These are phyloP conservation scores for Anolis carolinensis DNA, from an alignment of 2,113 vertebrate genomes.

Conservation along the genomic window DNA sequence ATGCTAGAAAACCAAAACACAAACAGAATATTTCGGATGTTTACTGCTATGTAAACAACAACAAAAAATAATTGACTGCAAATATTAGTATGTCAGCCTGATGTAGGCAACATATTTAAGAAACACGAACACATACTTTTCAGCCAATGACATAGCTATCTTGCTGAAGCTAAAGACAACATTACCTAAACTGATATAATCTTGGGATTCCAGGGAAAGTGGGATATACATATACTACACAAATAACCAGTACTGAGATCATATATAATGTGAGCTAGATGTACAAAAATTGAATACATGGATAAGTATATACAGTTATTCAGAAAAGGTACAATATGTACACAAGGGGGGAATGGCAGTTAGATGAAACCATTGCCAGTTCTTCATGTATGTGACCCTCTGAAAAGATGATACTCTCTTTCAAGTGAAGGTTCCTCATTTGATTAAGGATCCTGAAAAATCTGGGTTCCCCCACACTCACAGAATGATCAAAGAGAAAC, in stretches of 20 bases:
- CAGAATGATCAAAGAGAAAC: too few species aligned
- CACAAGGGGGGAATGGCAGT: too few species aligned
- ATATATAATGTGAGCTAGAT: background rate
- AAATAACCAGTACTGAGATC: background rate
- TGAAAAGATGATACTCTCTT: too few species aligned
- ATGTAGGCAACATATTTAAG: background rate
- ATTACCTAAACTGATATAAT: too few species aligned
- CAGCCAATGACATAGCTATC: background rate
- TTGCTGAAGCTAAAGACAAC: background rate
- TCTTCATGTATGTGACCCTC: too few species aligned
- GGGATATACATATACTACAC: background rate
- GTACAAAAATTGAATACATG: background rate
- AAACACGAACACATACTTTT: background rate
- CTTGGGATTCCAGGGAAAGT: background rate
- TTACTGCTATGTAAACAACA: constrained; percentile 17
- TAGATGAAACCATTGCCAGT: too few species aligned
- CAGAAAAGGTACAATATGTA: too few species aligned
- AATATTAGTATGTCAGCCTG: constrained; percentile 6
- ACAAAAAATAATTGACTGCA: background rate
- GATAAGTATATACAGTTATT: background rate
- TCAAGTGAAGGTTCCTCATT: too few species aligned
- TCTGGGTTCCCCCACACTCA: too few species aligned
- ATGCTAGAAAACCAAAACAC: constrained; percentile 78
- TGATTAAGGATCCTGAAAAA: too few species aligned
- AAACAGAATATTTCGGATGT: constrained; percentile 29